Evolutionary conservation across 2,113 vertebrate genomes (phyloP).

Genomic region (Spermophilus dauricus): DNA sequence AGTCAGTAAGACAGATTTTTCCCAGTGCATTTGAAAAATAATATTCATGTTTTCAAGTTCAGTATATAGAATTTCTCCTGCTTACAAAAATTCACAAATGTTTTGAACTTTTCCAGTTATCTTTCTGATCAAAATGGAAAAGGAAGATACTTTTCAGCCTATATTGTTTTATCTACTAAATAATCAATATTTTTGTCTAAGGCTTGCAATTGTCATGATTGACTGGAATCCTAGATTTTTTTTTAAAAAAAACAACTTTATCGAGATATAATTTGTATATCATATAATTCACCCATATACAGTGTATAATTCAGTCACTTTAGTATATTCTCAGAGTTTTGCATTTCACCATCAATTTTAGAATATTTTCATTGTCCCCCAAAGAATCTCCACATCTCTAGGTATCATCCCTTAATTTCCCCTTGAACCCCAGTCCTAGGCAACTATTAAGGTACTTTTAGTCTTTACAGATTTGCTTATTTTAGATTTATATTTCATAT

Average conservation of each 20-base stretch:
- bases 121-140: constrained; percentile 55
- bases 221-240: not conserved
- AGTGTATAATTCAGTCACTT: not conserved
- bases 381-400: not conserved
- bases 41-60: constrained; percentile 27
- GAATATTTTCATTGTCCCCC: not conserved
- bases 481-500: constrained; percentile 9
- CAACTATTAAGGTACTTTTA: not conserved
- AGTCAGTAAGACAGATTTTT: constrained; percentile 19
- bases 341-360: not conserved
- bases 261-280: not conserved
- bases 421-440: not conserved
- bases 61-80: not conserved
- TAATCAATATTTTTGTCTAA: constrained; percentile 31
- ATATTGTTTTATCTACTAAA: not conserved
- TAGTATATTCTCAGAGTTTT: constrained; percentile 36
- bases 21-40: constrained; percentile 14
- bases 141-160: constrained; percentile 8
- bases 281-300: not conserved
- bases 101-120: constrained; percentile 42
- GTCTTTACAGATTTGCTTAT: constrained; percentile 13
- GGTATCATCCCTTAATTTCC: not conserved
- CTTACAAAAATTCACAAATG: constrained; percentile 54
- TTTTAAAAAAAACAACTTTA: constrained; percentile 18
- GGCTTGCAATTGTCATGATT: constrained; percentile 26